Evolutionary conservation across 2,888 invertebrate genomes (phyloP).

Genomic region (Pardosa pseudoannulata): DNA sequence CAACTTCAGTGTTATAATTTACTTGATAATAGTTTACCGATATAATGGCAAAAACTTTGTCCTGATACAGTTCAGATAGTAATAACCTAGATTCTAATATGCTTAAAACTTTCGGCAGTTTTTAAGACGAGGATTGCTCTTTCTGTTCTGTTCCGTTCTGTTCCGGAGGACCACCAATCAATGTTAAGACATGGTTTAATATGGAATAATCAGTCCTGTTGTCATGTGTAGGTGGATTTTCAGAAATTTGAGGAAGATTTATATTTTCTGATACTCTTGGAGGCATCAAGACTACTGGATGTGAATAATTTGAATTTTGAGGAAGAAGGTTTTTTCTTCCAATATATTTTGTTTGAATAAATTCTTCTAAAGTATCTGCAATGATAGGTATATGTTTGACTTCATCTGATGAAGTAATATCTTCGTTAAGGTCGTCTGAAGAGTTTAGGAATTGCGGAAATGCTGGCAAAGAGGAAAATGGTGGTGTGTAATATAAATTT

Average conservation of each 20-base stretch:
- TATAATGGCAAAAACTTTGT: too few relatives aligned
- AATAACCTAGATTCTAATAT: too few relatives aligned
- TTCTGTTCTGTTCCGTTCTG: too few relatives aligned
- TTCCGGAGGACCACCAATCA: slow-evolving; percentile 38
- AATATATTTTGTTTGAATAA: background rate
- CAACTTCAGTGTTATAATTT: too few relatives aligned
- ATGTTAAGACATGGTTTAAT: slow-evolving; percentile 53
- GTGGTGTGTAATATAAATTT: background rate
- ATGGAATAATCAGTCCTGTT: slow-evolving; percentile 68
- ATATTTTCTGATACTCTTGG: slow-evolving; percentile 37
- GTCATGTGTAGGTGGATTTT: slow-evolving; percentile 38
- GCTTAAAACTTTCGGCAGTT: too few relatives aligned
- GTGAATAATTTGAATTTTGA: background rate
- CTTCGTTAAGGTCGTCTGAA: background rate
- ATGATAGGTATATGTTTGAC: slow-evolving; percentile 5
- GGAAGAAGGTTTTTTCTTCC: slow-evolving; percentile 56
- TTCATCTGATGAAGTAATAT: background rate
- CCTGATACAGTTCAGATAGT: too few relatives aligned
- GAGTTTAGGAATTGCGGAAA: background rate
- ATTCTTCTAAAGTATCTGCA: background rate
- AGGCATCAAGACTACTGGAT: background rate
- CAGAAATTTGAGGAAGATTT: slow-evolving; percentile 58
- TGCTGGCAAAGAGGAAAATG: background rate
- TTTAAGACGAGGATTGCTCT: too few relatives aligned
- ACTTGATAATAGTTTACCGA: too few relatives aligned